Evolutionary conservation across 2,888 invertebrate genomes (phyloP), one percentile per base, ranked within the genome.

Genomic region (Pegoplata infirma): DNA sequence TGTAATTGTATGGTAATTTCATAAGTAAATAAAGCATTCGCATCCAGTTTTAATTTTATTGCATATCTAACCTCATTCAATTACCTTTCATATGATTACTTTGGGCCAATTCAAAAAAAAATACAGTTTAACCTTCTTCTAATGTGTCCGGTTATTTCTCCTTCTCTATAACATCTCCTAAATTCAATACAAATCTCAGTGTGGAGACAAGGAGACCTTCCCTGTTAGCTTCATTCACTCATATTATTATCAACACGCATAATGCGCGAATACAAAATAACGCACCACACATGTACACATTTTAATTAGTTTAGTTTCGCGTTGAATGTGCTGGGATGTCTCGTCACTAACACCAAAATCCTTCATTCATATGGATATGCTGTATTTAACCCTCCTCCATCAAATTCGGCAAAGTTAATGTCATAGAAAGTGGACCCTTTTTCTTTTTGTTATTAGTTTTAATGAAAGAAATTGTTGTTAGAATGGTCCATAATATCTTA

Each of bases 281-380:
- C 32, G 32, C 32, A 12, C 32, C 40, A 58, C 56, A 58, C 56
- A 58, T 58, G 56, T 58, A 21, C 36, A 40, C 40, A 40, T 58
- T 58, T 40, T 58, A 58, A 58, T 58, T 58, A 58, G 56, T 58
- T 58, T 58, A 58, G 56, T 40, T 36, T 58, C 56, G 56, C 56
- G 56, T 10, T 32, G 32, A 32, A 32, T 32, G 10, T 32, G 12
- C 32, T 32, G 32, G 10, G 32, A 32, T 32, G 32, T 32, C 32
- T 32, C 10, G 5, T 32, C 10, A 10, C 32, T 28, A 7, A 28
- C 28, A 32, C 12, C 32, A 32, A 58, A 21, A 40, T 21, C 21
- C 19, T 32, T 32, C 32, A 2, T 32, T 32, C 10, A 12, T 7
- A 32, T 32, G 10, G 32, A n/a, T n/a, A n/a, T n/a, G 32, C 12